A percentile compares a stretch with the other conserved stretches of the same genome.
These are phyloP conservation scores for Pogonomyrmex barbatus DNA, from an alignment of 1,140 invertebrate genomes.

Conservation along the genomic window DNA sequence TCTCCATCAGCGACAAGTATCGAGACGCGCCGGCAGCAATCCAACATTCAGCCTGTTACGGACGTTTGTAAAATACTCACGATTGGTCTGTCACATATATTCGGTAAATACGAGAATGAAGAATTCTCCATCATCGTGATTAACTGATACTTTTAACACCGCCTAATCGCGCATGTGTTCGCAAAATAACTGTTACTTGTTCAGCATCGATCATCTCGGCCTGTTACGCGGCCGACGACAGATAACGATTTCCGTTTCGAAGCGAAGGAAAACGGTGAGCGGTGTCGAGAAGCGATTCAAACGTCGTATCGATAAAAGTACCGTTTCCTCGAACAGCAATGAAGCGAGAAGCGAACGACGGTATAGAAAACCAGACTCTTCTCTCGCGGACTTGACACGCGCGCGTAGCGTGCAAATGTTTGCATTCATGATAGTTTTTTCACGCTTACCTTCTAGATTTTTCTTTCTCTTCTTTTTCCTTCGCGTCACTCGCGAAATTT, in stretches of 20 bases:
- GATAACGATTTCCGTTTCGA: slow-evolving; percentile 16
- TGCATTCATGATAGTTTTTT: slow-evolving; percentile 61
- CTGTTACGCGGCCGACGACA: neutral
- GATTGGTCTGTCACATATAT: neutral
- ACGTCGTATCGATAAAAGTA: slow-evolving; percentile 40
- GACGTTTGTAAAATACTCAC: slow-evolving; percentile 17
- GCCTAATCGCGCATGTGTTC: slow-evolving; percentile 12
- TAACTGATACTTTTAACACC: slow-evolving; percentile 25
- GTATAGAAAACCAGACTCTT: neutral
- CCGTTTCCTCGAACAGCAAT: neutral
- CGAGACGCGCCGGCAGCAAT: neutral
- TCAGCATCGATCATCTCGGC: slow-evolving; percentile 27
- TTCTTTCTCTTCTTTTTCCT: slow-evolving; percentile 9
- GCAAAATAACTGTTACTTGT: neutral
- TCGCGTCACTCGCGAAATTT: neutral
- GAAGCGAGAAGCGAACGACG: slow-evolving; percentile 2
- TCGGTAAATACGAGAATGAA: neutral
- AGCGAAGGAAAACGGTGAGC: slow-evolving; percentile 2
- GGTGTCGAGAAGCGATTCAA: neutral
- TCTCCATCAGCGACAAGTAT: slow-evolving; percentile 11
- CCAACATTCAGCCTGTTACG: slow-evolving; percentile 24
- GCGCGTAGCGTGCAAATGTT: slow-evolving; percentile 51
- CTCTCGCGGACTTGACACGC: neutral
- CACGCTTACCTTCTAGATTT: neutral
- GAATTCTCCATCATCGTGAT: slow-evolving; percentile 1